phyloP scores from a whole-genome alignment of 1,140 invertebrate genomes.

The Cyphomyrmex costatus region DNA sequence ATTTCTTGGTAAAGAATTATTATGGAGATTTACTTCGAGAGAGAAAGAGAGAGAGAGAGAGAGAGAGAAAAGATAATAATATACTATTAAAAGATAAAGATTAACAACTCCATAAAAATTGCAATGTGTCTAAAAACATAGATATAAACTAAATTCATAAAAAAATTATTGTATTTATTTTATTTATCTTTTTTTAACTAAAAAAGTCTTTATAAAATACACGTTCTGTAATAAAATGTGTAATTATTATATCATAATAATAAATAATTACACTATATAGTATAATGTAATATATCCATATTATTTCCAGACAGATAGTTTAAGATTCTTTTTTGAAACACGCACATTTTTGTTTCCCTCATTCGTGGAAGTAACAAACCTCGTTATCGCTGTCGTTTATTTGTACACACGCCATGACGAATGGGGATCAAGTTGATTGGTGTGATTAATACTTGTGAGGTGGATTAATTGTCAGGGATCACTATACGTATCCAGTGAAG shows the following conservation, averaged over 20 bases:
- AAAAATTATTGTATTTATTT: not conserved
- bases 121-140: not conserved
- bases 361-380: slow-evolving; percentile 29
- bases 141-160: not conserved
- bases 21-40: not conserved
- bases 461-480: slow-evolving; percentile 16
- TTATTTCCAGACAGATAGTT: not conserved
- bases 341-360: not conserved
- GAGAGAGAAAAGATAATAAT: not conserved
- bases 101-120: not conserved
- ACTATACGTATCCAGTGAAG: not conserved
- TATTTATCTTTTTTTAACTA: not conserved
- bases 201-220: not conserved
- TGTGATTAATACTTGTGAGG: slow-evolving; percentile 13
- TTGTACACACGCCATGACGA: not conserved
- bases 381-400: not conserved
- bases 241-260: not conserved
- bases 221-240: not conserved
- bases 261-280: not conserved
- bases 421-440: not conserved
- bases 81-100: not conserved
- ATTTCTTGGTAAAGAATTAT: not conserved
- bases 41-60: no score
- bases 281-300: not conserved
- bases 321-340: not conserved